Evolutionary conservation across 1,140 invertebrate species (phyloP).

Genomic region (Metaphire vulgaris): DNA sequence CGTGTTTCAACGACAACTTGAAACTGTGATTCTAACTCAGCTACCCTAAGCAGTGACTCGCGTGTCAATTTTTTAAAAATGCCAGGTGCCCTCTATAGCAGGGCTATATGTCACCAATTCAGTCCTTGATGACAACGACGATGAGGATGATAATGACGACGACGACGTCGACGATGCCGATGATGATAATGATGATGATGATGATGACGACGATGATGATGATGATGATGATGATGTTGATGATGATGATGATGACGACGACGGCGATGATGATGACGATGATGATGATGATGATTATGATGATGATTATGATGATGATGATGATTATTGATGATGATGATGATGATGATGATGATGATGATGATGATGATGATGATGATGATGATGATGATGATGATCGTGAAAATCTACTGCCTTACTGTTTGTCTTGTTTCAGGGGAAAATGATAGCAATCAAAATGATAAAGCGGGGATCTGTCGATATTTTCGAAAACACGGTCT

Average conservation of each 20-base stretch:
- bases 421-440: too few species aligned
- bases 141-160: background rate
- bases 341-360: constrained; percentile 2
- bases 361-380: constrained; percentile 3
- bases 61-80: too few species aligned
- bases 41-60: too few species aligned
- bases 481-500: too few species aligned
- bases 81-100: too few species aligned
- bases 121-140: background rate
- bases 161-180: background rate
- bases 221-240: background rate
- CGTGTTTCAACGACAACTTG: too few species aligned
- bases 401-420: too few species aligned
- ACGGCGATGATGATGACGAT: background rate
- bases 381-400: background rate
- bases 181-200: background rate
- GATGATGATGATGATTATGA: background rate
- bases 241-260: background rate
- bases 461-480: too few species aligned
- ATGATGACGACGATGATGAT: background rate
- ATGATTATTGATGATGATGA: background rate
- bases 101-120: too few species aligned
- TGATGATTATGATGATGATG: background rate
- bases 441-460: too few species aligned
- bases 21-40: too few species aligned